Conservation (phyloP, 2,888 invertebrate species). For the Dastarcus helophoroides region DNA sequence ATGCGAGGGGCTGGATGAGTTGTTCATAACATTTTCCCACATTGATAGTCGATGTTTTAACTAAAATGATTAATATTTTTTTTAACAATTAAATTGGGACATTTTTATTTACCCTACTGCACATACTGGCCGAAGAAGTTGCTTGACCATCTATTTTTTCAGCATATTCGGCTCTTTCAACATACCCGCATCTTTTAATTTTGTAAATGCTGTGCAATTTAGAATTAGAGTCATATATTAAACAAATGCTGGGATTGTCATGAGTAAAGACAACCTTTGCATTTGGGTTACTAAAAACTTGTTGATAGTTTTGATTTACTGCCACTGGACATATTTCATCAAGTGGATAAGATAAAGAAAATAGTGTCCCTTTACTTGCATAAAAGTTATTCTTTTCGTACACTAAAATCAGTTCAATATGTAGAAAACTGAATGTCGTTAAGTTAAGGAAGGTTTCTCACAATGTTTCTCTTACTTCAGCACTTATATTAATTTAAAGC, state of each 20-base stretch:
- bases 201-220: conserved; percentile 74
- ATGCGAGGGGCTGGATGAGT: conserved; percentile 16
- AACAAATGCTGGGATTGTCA: conserved; percentile 66
- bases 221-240: conserved; percentile 66
- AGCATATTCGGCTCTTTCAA: conserved; percentile 44
- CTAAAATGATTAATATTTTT: conserved; percentile 17
- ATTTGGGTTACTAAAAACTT: conserved; percentile 52
- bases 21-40: conserved; percentile 25
- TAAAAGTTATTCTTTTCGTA: conserved; percentile 14
- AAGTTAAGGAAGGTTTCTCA: too few relatives aligned
- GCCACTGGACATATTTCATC: conserved; percentile 84
- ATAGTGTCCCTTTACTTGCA: conserved; percentile 62
- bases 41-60: conserved; percentile 29
- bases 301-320: conserved; percentile 51
- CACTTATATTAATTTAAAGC: background rate
- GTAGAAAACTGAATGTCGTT: too few relatives aligned
- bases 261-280: conserved; percentile 61
- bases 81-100: conserved; percentile 5
- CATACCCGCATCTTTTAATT: conserved; percentile 60
- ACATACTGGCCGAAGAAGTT: conserved; percentile 20
- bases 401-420: too few relatives aligned
- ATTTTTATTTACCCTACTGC: conserved; percentile 20
- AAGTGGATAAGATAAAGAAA: conserved; percentile 78
- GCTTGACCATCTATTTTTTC: conserved; percentile 22
- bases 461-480: too few relatives aligned